These are phyloP conservation scores for Nicator chloris DNA, from an alignment of 2,113 vertebrate species.

Conservation along the genomic window DNA sequence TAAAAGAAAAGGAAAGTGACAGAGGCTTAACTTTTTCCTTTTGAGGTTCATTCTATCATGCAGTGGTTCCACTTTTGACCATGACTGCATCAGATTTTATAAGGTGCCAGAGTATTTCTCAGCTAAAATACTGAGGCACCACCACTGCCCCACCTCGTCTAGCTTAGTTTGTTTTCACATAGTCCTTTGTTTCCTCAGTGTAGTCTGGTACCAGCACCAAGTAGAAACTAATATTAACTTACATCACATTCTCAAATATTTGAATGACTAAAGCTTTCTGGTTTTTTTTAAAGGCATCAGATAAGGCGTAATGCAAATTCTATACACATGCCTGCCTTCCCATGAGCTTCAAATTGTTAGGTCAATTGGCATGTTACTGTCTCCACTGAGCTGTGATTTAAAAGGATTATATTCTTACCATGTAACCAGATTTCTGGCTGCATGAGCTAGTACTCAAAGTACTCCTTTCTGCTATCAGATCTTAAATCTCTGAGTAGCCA, in stretches of 20 bases:
- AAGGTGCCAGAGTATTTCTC: not conserved
- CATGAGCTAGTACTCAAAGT: not conserved
- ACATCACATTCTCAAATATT: not conserved
- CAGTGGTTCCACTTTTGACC: not conserved
- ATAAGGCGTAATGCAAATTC: not conserved
- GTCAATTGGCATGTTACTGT: not conserved
- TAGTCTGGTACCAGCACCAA: not conserved
- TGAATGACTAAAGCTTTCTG: not conserved
- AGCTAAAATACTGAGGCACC: not conserved
- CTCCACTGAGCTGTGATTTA: not conserved
- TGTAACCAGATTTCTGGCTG: not conserved
- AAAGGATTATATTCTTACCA: slow-evolving; percentile 1
- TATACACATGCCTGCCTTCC: not conserved
- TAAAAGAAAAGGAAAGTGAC: not conserved
- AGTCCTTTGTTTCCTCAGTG: not conserved
- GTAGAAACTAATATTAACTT: not conserved
- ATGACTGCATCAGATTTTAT: not conserved
- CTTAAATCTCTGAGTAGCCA: not conserved
- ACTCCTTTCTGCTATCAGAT: not conserved
- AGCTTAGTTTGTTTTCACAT: not conserved
- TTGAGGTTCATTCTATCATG: not conserved
- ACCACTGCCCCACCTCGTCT: not conserved
- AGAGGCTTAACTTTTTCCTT: not conserved
- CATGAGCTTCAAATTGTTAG: not conserved
- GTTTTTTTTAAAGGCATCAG: not conserved